phyloP scores from a whole-genome alignment of 30 jellyfish, hydroid and myxozoan species.

The Catostylus mosaicus region DNA sequence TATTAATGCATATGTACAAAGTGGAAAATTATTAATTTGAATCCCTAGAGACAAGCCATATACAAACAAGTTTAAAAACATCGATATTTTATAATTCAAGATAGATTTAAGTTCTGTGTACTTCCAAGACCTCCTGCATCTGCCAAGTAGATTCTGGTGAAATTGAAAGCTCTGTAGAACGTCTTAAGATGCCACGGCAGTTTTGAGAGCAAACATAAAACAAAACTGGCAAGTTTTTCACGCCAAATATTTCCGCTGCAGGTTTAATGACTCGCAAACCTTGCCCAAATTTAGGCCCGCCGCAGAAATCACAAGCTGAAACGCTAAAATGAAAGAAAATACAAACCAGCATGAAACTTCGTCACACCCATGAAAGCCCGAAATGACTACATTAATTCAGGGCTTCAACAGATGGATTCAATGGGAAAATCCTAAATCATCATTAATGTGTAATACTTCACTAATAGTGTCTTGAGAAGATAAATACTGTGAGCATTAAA shows the following conservation, averaged over 20 bases:
- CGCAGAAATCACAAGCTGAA: slow-evolving; percentile 79
- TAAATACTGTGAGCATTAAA: too few species aligned
- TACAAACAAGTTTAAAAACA: background rate
- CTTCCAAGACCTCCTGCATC: background rate
- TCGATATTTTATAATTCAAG: background rate
- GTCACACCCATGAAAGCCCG: too few species aligned
- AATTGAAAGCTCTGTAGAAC: slow-evolving; percentile 53
- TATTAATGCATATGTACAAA: too few species aligned
- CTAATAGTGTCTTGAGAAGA: too few species aligned
- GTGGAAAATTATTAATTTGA: background rate
- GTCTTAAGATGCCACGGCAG: slow-evolving; percentile 60
- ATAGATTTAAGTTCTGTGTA: too few species aligned
- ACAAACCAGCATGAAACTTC: too few species aligned
- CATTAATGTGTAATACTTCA: too few species aligned
- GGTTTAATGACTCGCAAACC: slow-evolving; percentile 91
- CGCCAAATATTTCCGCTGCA: slow-evolving; percentile 89
- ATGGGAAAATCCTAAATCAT: too few species aligned
- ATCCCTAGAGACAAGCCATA: background rate
- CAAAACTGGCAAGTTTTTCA: slow-evolving; percentile 74
- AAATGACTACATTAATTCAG: too few species aligned
- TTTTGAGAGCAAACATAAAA: slow-evolving; percentile 84
- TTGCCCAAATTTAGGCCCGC: slow-evolving; percentile 69
- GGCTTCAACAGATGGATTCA: too few species aligned
- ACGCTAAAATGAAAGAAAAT: slow-evolving; percentile 27
- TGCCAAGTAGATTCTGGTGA: slow-evolving; percentile 17